Base-by-base conservation (phyloP, 2,888 invertebrate genomes). In the Xestia xanthographa region DNA sequence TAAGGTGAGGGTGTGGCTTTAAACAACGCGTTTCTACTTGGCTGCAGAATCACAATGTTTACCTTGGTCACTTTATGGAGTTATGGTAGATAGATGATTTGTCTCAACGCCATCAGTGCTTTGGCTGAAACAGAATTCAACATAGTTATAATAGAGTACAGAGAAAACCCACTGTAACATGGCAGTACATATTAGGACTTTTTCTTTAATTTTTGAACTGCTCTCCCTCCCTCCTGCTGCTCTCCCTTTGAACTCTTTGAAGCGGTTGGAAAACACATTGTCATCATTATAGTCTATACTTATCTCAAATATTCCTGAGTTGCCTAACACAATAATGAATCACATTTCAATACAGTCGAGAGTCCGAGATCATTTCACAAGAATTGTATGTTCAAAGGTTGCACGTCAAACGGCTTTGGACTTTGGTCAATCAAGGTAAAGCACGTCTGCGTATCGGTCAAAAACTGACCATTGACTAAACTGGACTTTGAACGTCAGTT, bases 391-490 rank as follows among this genome's bases (percentile, higher is more conserved):
- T 68, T 45, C 67, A 82, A 82, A 79, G 74, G 65, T 74, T 58
- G 38, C 14, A 53, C 38, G 20, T n/a, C 45, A 56, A 71, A 56
- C 43, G 62, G 66, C 71, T 81, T 82, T 81, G 86, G 82, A 87
- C 86, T 87, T 84, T 81, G 82, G 11, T 65, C 80, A 6, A 65
- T 22, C 73, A 81, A 80, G 79, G 79, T 65, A 38, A 81, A 53
- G 5, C 5, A n/a, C n/a, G 58, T 20, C 34, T 20, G 9, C 22
- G 14, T n/a, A 12, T 69, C 12, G 63, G 5, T 50, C 26, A 50
- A 6, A 53, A 70, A 26, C 43, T 48, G 22, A 56, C 56, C 11
- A 41, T 41, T 41, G 41, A 41, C 41, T 41, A 5, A 53, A 62
- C 34, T 76, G 70, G 45, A 67, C 67, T 85, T 85, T 69, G 65